Evolutionary conservation across 2,113 vertebrate genomes (phyloP).

Genomic region (Fukomys damarensis): DNA sequence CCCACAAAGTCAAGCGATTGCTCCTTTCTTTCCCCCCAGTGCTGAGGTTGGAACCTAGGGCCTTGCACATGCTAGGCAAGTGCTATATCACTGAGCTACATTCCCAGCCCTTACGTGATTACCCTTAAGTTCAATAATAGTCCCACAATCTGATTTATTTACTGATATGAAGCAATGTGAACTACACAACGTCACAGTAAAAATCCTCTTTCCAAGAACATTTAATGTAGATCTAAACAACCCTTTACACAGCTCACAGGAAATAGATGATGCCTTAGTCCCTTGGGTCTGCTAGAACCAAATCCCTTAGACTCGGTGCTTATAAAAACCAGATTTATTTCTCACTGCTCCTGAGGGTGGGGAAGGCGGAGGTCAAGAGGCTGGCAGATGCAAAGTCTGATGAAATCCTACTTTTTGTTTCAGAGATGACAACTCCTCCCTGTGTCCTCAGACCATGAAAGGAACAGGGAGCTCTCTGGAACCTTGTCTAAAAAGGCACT

Average conservation of each 20-base stretch:
- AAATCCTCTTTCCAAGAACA: neutral
- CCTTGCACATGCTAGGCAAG: neutral
- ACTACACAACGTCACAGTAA: neutral
- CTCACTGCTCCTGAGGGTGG: neutral
- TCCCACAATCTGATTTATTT: neutral
- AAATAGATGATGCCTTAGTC: neutral
- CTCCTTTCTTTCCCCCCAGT: neutral
- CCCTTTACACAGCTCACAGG: neutral
- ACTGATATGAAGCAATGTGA: neutral
- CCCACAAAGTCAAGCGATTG: neutral
- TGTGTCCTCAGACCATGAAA: neutral
- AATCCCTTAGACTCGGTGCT: neutral
- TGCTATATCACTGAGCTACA: neutral
- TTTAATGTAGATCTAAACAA: neutral
- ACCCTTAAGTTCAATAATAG: neutral
- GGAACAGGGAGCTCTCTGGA: neutral
- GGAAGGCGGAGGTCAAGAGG: neutral
- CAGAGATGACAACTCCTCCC: neutral
- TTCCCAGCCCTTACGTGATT: too few species aligned
- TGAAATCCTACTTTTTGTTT: neutral
- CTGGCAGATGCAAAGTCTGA: neutral
- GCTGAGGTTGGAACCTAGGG: neutral
- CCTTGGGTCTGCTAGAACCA: too few species aligned
- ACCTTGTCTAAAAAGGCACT: neutral
- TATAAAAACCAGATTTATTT: neutral